phyloP scores from a whole-genome alignment of 1,140 invertebrate species.

The Monomorium pharaonis region DNA sequence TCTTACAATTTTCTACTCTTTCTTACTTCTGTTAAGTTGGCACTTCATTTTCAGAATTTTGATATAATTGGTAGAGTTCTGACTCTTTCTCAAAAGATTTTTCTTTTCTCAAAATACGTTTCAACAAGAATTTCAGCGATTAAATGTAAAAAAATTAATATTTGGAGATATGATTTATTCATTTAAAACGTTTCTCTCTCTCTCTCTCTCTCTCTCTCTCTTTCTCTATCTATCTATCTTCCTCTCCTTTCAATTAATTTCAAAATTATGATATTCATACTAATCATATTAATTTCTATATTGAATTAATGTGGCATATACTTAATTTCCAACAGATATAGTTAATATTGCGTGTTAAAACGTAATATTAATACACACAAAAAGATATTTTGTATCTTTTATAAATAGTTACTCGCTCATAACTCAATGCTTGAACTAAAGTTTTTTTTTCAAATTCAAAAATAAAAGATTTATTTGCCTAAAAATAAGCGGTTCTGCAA shows the following conservation, averaged over 20 bases:
- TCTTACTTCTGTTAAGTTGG: conserved; percentile 24
- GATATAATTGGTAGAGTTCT: not conserved
- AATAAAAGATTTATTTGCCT: not conserved
- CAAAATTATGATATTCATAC: not conserved
- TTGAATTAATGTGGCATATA: not conserved
- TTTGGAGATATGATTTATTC: not conserved
- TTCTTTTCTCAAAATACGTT: not conserved
- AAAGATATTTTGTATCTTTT: not conserved
- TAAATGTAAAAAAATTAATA: not conserved
- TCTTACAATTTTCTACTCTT: conserved; percentile 1
- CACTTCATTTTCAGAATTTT: conserved; percentile 6
- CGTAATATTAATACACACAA: not conserved
- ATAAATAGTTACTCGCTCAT: not conserved
- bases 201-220: too few species aligned
- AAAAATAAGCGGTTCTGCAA: not conserved
- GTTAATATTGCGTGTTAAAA: not conserved
- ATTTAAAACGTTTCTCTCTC: not conserved
- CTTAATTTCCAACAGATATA: not conserved
- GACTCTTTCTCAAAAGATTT: not conserved
- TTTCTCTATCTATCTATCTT: too few species aligned
- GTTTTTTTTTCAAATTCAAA: not conserved
- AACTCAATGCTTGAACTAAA: not conserved
- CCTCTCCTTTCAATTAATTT: not conserved
- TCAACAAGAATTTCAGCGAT: not conserved
- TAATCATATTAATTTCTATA: not conserved